These are phyloP conservation scores for Loriculus beryllinus DNA, from an alignment of 2,797 vertebrate species.

Conservation along the genomic window DNA sequence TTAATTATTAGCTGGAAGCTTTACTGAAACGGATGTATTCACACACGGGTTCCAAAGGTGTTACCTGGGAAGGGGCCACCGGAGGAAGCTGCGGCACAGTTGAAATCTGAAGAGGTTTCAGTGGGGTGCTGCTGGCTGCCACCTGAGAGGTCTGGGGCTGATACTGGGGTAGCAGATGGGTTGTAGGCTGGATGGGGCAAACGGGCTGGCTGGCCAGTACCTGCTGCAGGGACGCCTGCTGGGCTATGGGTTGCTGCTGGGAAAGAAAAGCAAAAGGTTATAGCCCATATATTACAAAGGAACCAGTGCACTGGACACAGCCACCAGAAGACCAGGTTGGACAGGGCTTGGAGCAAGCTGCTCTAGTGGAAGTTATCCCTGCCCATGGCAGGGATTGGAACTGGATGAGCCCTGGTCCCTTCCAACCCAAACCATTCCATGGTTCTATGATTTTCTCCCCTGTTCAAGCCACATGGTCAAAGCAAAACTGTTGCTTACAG, in stretches of 20 bases:
- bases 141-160: constrained; percentile 71
- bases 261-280: neutral
- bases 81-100: constrained; percentile 68
- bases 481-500: neutral
- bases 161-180: constrained; percentile 68
- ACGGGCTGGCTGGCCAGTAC: constrained; percentile 74
- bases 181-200: constrained; percentile 66
- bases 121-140: constrained; percentile 50
- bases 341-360: neutral
- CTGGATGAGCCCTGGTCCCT: neutral
- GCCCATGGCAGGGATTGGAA: neutral
- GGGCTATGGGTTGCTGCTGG: constrained; percentile 68
- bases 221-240: constrained; percentile 74
- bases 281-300: accelerated
- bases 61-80: constrained; percentile 73
- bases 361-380: neutral
- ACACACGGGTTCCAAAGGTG: accelerated
- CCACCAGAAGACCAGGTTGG: neutral
- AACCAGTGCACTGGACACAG: neutral
- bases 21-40: accelerated
- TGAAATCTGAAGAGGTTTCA: constrained; percentile 82
- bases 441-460: neutral
- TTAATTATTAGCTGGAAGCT: neutral
- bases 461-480: neutral
- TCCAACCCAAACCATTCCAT: neutral